Evolutionary conservation across 64 coral and sea anemone genomes (phyloP), one percentile per base, ranked within the genome.

Genomic region (Pachyseris speciosa): DNA sequence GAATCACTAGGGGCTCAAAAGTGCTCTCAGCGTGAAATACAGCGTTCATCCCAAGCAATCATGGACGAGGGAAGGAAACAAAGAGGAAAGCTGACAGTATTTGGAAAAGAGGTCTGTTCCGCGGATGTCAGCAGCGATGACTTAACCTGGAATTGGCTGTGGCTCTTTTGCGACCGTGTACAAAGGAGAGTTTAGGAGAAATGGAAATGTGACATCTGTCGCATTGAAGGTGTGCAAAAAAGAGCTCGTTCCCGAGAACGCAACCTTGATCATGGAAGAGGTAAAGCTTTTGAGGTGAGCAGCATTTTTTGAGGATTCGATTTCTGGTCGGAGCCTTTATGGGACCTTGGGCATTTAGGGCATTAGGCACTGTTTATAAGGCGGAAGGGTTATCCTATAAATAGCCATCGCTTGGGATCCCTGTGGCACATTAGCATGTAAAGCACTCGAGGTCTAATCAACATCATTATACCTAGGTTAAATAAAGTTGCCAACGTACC

Each of bases 241-340:
- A 2, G 65, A 4, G 9, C 30, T 34, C 29, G 16, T 16, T 19
- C 12, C 65, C 10, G 2, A 68, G 0, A 68, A 0, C 1, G 65
- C 30, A 33, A 68, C 11, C 65, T 0, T 3, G 0, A 12, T 68
- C 2, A 68, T 68, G 65, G 30, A 19, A 15, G 30, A 36, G 79
- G 19, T 38, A 34, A 37, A 59, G 64, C 45, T 72, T 60, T 87
- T 45, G 69, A 87, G 43, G 68, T 74, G 9, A 19, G 70, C 51
- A 11, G 57, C 12, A 12, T 19, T 4, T 12, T 55, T 4, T 55
- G 51, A 4, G 51, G 22, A 19, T 11, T 55, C 17, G 44, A 47
- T 9, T 47, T 9, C 7, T 47, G 44, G 13, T 7, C 13, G 44
- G 7, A 9, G 7, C 44, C 0, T 47, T 47, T 9, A 47, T 7